phyloP scores from a whole-genome alignment of 2,113 vertebrate genomes.

The Falco punctatus region DNA sequence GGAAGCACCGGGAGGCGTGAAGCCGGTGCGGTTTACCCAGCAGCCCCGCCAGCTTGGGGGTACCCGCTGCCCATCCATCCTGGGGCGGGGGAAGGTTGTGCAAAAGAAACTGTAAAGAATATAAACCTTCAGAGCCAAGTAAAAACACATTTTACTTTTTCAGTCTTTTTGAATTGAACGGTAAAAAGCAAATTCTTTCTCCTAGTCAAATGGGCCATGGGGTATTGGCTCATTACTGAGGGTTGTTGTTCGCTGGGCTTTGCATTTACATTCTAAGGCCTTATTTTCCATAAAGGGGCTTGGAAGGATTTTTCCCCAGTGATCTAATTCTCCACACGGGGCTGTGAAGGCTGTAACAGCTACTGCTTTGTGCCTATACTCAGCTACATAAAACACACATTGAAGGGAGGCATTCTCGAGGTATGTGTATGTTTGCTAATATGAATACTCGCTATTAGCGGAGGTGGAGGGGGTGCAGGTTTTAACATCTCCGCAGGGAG shows the following conservation, averaged over 20 bases:
- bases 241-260: slow-evolving; percentile 66
- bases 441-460: slow-evolving; percentile 72
- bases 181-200: slow-evolving; percentile 67
- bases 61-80: not conserved
- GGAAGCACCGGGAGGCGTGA: not conserved
- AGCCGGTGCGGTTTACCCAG: not conserved
- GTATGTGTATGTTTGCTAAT: slow-evolving; percentile 78
- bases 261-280: slow-evolving; percentile 69
- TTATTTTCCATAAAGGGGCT: slow-evolving; percentile 77
- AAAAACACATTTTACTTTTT: slow-evolving; percentile 61
- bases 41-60: rapidly evolving
- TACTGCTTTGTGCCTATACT: slow-evolving; percentile 74
- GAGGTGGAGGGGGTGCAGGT: slow-evolving; percentile 66
- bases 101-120: slow-evolving; percentile 60
- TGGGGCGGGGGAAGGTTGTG: not conserved
- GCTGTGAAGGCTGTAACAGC: slow-evolving; percentile 73
- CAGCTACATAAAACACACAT: slow-evolving; percentile 74
- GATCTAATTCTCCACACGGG: slow-evolving; percentile 78
- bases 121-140: slow-evolving; percentile 57
- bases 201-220: slow-evolving; percentile 64
- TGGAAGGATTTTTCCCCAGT: slow-evolving; percentile 75
- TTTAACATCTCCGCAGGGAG: slow-evolving; percentile 76
- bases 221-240: slow-evolving; percentile 72
- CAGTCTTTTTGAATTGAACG: slow-evolving; percentile 55
- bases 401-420: slow-evolving; percentile 74